Evolutionary conservation across 1,140 invertebrate genomes (phyloP).

Genomic region (Apis mellifera): Amel_HAv3.1 CM009940.2:1790501-1791000

Average conservation of each 20-base stretch:
- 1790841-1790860: too few species aligned
- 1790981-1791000: neutral
- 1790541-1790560: constrained; percentile 40
- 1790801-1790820: constrained; percentile 3
- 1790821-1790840: neutral
- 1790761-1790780: neutral
- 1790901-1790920: neutral
- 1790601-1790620: constrained; percentile 57
- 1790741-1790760: constrained; percentile 38
- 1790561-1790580: constrained; percentile 16
- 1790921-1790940: neutral
- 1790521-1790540: constrained; percentile 24
- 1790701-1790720: constrained; percentile 29
- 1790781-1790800: constrained; percentile 5
- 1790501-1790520: neutral
- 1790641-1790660: constrained; percentile 76
- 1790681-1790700: constrained; percentile 43
- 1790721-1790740: constrained; percentile 26
- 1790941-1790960: neutral
- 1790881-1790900: neutral
- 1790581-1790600: constrained; percentile 66
- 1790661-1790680: constrained; percentile 63
- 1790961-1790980: neutral
- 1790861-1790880: neutral
- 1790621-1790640: constrained; percentile 73